Base-by-base conservation (phyloP, 1,140 invertebrate genomes). In the Vanessa atalanta region DNA sequence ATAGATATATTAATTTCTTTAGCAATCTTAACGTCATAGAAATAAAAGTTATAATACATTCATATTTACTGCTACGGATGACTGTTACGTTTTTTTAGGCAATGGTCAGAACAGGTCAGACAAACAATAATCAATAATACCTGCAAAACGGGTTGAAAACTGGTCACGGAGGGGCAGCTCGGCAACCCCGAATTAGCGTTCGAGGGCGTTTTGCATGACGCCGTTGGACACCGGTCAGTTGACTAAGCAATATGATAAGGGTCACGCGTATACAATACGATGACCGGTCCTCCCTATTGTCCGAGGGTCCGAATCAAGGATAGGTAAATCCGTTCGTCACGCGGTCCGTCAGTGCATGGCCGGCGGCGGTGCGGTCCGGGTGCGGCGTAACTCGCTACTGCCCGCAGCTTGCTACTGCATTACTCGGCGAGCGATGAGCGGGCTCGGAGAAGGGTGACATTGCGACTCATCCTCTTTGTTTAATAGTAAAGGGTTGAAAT, bases 371-470 rank as follows among this genome's bases (percentile, higher is more conserved):
- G 90, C 88, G 88, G 83, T 87, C 80, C 84, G 88, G 86, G 76
- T 88, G 90, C 90, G 80, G 75, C 82, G 81, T 85, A 72, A 77
- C 80, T 84, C 77, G 78, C 86, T 89, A 89, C 86, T 88, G 89
- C 73, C 80, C 82, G 79, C 73, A 79, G 73, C 80, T 84, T 83
- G 70, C 81, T 84, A 79, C 80, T 55, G 53, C 70, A 14, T 16
- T n/a, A 53, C 61, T 70, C 66, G 73, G 64, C 82, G 80, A 61
- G 31, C 55, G 55, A 82, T 83, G 82, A 79, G 78, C 70, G 75
- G 70, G 77, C 74, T 74, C 76, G 76, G 86, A 90, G 90, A 92
- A 92, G 90, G 89, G 90, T 92, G 87, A 91, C 88, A 90, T 83
- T 79, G 76, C 75, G 69, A 74, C 81, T 87, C 88, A 88, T 92